A percentile compares a stretch with the other conserved stretches of the same genome.
Evolutionary conservation across 2,113 vertebrate species (phyloP).

Genomic region (Platichthys stellatus): DNA sequence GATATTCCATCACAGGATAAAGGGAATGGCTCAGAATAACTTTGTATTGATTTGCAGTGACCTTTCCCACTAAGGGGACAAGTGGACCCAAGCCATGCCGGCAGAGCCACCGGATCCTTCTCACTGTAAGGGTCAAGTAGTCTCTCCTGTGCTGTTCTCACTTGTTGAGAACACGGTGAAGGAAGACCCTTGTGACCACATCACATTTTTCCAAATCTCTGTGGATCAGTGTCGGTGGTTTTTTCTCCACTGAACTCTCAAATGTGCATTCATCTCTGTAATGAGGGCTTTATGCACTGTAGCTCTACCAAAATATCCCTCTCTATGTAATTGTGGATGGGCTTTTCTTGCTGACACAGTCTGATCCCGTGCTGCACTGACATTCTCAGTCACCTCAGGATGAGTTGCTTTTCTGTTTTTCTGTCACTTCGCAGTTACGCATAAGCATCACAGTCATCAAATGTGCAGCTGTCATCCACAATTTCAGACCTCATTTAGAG

Average conservation of each 20-base stretch:
- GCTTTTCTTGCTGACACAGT: not conserved
- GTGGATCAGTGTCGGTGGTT: too few species aligned
- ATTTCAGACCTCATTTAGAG: not conserved
- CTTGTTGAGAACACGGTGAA: not conserved
- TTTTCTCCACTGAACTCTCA: not conserved
- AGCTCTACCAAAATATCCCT: not conserved
- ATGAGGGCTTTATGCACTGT: not conserved
- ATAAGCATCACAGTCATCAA: not conserved
- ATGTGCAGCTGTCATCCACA: not conserved
- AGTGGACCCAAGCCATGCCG: not conserved
- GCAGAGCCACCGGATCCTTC: not conserved
- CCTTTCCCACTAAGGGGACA: not conserved
- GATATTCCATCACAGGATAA: not conserved
- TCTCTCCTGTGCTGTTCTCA: not conserved
- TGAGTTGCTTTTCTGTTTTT: not conserved
- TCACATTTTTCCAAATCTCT: not conserved
- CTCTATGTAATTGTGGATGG: not conserved
- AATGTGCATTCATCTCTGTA: not conserved
- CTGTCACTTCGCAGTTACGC: not conserved
- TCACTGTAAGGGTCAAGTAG: not conserved
- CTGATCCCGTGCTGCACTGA: not conserved
- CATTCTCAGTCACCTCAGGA: not conserved
- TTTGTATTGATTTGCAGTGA: not conserved
- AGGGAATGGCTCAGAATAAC: not conserved
- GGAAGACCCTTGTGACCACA: not conserved